phyloP scores from a whole-genome alignment of 1,140 invertebrate genomes.

The Tetramorium simillimum region DNA sequence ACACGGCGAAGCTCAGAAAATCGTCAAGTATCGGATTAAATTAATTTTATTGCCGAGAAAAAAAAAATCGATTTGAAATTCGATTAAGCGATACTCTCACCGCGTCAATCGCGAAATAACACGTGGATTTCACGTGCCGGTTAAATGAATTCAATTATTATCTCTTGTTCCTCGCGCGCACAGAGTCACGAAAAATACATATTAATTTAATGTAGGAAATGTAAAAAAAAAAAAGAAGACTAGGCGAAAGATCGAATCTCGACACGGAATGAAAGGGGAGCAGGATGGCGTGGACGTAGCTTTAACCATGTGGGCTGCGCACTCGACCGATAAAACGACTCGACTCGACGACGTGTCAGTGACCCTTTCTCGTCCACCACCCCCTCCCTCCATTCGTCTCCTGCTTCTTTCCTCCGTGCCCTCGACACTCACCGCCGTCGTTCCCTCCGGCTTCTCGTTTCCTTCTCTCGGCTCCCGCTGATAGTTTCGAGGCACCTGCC shows the following conservation, averaged over 20 bases:
- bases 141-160: constrained; percentile 18
- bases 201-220: constrained; percentile 24
- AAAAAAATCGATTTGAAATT: constrained; percentile 3
- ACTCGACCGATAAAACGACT: constrained; percentile 67
- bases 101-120: background rate
- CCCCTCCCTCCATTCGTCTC: constrained; percentile 27
- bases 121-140: background rate
- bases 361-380: constrained; percentile 61
- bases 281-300: constrained; percentile 31
- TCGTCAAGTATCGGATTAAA: background rate
- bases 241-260: constrained; percentile 24
- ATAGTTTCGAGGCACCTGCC: constrained; percentile 40
- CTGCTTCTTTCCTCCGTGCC: constrained; percentile 37
- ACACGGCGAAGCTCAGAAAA: background rate
- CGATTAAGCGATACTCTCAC: background rate
- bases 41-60: background rate
- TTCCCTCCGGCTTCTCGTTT: constrained; percentile 29
- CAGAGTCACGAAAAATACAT: constrained; percentile 4
- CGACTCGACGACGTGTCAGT: constrained; percentile 72
- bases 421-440: constrained; percentile 23
- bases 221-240: background rate
- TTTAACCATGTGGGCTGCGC: constrained; percentile 67
- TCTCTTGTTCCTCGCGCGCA: background rate
- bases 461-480: constrained; percentile 30
- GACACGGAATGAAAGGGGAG: constrained; percentile 9